Conservation (phyloP, 1,140 invertebrate genomes). For the Teleogryllus occipitalis region DNA sequence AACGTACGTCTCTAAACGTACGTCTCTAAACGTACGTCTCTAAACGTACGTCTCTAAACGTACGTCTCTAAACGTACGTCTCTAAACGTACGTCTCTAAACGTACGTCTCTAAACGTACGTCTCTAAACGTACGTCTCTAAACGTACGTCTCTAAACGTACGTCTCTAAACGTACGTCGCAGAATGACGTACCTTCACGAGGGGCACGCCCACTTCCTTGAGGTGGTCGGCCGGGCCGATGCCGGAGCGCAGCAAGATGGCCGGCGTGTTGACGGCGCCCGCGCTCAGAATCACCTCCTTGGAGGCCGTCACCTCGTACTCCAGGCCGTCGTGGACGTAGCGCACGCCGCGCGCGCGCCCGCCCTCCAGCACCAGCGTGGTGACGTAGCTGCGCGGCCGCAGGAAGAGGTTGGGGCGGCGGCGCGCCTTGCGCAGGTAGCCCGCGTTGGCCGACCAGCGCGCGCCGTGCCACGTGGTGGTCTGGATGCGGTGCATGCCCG, state of each 20-base stretch:
- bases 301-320: conserved; percentile 46
- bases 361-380: conserved; percentile 60
- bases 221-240: conserved; percentile 63
- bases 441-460: conserved; percentile 51
- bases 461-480: conserved; percentile 58
- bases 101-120: no score
- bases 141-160: no score
- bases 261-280: conserved; percentile 48
- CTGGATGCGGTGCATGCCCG: conserved; percentile 46
- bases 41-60: no score
- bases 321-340: conserved; percentile 43
- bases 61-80: no score
- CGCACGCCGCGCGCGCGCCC: conserved; percentile 57
- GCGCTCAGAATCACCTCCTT: conserved; percentile 68
- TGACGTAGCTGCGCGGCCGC: conserved; percentile 53
- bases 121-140: no score
- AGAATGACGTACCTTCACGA: conserved; percentile 48
- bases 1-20: no score
- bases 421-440: conserved; percentile 58
- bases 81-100: no score
- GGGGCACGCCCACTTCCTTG: conserved; percentile 46
- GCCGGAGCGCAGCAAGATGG: conserved; percentile 49
- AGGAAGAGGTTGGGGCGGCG: conserved; percentile 55
- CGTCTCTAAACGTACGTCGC: no score
- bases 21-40: no score